phyloP scores from a whole-genome alignment of 1,140 invertebrate species.

The Drosophila pseudoananassae region DNA sequence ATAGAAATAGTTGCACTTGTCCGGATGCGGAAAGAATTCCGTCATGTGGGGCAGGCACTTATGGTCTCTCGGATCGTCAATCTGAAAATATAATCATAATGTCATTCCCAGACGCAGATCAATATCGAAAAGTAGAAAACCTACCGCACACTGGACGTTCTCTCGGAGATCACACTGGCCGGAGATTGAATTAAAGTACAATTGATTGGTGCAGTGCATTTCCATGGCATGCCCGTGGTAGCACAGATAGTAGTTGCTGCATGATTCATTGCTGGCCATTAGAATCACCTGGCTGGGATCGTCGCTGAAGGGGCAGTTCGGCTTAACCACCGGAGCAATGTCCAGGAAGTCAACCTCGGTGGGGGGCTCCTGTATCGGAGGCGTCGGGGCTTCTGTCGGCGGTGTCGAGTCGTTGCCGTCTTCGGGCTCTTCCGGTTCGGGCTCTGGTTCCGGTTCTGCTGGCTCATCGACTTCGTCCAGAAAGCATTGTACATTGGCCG shows the following conservation, averaged over 20 bases:
- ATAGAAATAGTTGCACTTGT: slow-evolving; percentile 80
- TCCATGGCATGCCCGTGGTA: slow-evolving; percentile 77
- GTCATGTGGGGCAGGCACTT: slow-evolving; percentile 74
- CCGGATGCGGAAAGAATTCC: slow-evolving; percentile 77
- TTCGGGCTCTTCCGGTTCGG: slow-evolving; percentile 30
- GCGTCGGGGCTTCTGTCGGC: slow-evolving; percentile 39
- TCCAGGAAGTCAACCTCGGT: slow-evolving; percentile 46
- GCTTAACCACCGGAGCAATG: slow-evolving; percentile 60
- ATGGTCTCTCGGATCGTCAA: slow-evolving; percentile 50
- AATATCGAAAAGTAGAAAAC: slow-evolving; percentile 9
- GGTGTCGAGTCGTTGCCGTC: background rate
- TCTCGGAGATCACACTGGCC: slow-evolving; percentile 75
- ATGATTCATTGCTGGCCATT: slow-evolving; percentile 64
- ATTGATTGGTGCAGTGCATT: slow-evolving; percentile 73
- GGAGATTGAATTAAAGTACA: slow-evolving; percentile 67
- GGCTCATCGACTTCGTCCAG: slow-evolving; percentile 66
- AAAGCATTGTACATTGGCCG: slow-evolving; percentile 66
- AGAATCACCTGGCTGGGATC: slow-evolving; percentile 75
- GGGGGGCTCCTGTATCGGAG: slow-evolving; percentile 27
- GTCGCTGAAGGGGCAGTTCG: slow-evolving; percentile 64
- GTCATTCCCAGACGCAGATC: slow-evolving; percentile 8
- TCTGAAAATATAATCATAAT: slow-evolving; percentile 28
- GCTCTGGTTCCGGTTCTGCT: slow-evolving; percentile 27
- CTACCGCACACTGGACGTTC: slow-evolving; percentile 68
- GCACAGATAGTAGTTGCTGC: slow-evolving; percentile 71